Percentiles rank a stretch among this genome's conserved stretches.
Evolutionary conservation across 92 coral and sea anemone species (phyloP).

Genomic region (Porites lobata): DNA sequence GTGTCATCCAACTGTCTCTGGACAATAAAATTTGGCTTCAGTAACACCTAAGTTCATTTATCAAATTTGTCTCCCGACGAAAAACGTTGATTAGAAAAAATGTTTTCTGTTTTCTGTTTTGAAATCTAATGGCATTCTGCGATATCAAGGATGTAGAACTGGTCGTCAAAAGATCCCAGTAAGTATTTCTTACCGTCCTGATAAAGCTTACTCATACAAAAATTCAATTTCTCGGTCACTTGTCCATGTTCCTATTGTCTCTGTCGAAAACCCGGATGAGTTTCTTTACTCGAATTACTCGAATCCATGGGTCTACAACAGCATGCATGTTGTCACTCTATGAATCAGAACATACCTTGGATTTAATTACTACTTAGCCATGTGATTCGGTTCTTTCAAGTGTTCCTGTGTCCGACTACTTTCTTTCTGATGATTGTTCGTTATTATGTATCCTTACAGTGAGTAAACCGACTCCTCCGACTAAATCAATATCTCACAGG

Average conservation of each 20-base stretch:
- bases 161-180: conserved; percentile 8
- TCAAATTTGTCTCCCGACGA: too few species aligned
- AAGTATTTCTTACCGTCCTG: background rate
- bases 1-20: too few species aligned
- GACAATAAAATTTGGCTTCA: too few species aligned
- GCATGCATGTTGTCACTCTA: background rate
- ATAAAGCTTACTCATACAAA: too few species aligned
- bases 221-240: too few species aligned
- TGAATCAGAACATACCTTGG: conserved; percentile 3
- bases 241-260: too few species aligned
- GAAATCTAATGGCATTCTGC: conserved; percentile 22
- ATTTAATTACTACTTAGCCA: too few species aligned
- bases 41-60: too few species aligned
- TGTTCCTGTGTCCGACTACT: conserved; percentile 28
- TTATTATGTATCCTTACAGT: conserved; percentile 22
- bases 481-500: conserved; percentile 34
- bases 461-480: conserved; percentile 19
- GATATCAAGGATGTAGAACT: conserved; percentile 32
- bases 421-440: conserved; percentile 23
- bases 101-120: background rate
- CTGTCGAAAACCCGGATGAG: background rate
- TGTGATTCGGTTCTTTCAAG: background rate
- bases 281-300: conserved; percentile 5
- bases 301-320: conserved; percentile 29
- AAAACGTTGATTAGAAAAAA: too few species aligned